Conservation (phyloP, 2,888 invertebrate genomes). For the Melitaea athalia region DNA sequence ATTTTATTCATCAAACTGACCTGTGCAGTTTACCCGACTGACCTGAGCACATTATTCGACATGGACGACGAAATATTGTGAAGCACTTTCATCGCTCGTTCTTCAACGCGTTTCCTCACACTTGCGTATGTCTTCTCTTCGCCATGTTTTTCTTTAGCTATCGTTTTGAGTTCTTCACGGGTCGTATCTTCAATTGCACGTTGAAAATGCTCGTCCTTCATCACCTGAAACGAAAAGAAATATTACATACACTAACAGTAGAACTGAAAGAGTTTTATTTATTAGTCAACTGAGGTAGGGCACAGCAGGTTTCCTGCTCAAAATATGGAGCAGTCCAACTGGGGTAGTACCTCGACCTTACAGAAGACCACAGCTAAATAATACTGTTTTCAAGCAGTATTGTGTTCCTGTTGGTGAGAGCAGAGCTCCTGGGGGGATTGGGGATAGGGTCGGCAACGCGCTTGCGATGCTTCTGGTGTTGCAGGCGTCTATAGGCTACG, state of each 20-base stretch:
- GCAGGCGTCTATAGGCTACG: too few species aligned
- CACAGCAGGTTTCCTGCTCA: too few species aligned
- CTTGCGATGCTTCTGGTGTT: too few species aligned
- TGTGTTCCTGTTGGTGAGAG: too few species aligned
- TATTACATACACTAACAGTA: background rate
- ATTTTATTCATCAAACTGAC: background rate
- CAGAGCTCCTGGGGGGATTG: too few species aligned
- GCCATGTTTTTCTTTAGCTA: conserved; percentile 47
- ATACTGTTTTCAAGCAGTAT: too few species aligned
- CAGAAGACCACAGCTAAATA: too few species aligned
- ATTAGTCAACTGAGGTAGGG: too few species aligned
- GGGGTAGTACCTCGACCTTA: too few species aligned
- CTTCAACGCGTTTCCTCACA: conserved; percentile 83
- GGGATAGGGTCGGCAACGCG: too few species aligned
- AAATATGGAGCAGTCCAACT: too few species aligned
- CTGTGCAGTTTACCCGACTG: conserved; percentile 38
- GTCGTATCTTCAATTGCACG: conserved; percentile 88
- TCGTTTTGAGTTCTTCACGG: conserved; percentile 77
- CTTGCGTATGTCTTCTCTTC: conserved; percentile 75
- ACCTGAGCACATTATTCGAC: conserved; percentile 84
- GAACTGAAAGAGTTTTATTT: too few species aligned
- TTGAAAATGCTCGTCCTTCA: conserved; percentile 87
- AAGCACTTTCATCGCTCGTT: conserved; percentile 86
- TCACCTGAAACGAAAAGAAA: conserved; percentile 69
- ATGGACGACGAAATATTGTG: conserved; percentile 91